Percentiles rank a stretch among this genome's conserved stretches.
These are phyloP conservation scores for Chaetodon auriga DNA, from an alignment of 2,113 vertebrate species.

Conservation along the genomic window DNA sequence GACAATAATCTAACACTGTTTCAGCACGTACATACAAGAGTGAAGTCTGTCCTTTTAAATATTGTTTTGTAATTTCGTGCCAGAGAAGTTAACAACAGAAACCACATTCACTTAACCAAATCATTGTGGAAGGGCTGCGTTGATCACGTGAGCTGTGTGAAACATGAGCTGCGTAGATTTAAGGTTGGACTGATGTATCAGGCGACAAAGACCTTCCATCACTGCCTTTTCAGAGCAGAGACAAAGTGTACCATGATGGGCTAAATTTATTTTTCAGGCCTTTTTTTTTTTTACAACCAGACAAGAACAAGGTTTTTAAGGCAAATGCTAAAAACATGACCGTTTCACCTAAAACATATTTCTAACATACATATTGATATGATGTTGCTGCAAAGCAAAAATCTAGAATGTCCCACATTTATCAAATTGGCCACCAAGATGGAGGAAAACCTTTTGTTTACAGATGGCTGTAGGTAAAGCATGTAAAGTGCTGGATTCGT, in stretches of 20 bases:
- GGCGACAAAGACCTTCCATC: neutral
- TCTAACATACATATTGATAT: neutral
- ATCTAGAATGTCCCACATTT: neutral
- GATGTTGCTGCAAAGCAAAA: neutral
- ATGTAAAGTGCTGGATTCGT: neutral
- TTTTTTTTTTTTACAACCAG: neutral
- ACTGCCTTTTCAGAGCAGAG: neutral
- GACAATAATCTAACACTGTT: too few relatives aligned
- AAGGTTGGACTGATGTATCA: neutral
- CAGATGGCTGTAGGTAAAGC: neutral
- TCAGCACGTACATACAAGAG: neutral
- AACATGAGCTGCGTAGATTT: neutral
- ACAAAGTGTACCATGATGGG: neutral
- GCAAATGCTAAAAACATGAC: neutral
- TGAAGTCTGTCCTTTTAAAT: neutral
- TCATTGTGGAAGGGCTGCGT: neutral
- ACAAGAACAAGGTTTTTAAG: neutral
- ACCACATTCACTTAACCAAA: neutral
- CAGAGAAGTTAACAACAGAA: neutral
- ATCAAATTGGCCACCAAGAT: neutral
- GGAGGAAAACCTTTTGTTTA: neutral
- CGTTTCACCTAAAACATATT: too few relatives aligned
- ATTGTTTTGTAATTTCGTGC: neutral
- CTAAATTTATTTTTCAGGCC: neutral
- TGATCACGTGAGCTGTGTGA: neutral